Evolutionary conservation across 2,888 invertebrate species (phyloP).

Genomic region (Cataglyphis rosenhaueri): DNA sequence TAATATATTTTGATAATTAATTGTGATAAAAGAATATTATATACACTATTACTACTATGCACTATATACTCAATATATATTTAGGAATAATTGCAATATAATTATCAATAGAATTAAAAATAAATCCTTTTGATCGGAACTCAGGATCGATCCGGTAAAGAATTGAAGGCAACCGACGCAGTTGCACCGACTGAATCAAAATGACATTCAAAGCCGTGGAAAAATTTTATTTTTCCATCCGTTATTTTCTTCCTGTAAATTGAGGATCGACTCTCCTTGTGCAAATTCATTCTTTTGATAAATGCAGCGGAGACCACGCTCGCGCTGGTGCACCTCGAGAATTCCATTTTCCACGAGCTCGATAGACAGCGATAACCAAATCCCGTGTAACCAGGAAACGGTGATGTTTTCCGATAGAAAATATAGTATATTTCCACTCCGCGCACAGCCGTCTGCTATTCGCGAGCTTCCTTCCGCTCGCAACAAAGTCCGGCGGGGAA

Average conservation of each 20-base stretch:
- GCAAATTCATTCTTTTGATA: slow-evolving; percentile 56
- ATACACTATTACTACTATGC: too few relatives aligned
- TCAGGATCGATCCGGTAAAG: not conserved
- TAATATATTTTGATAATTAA: not conserved
- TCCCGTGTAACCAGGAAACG: slow-evolving; percentile 51
- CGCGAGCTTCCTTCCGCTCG: not conserved
- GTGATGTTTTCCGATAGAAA: slow-evolving; percentile 47
- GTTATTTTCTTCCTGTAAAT: slow-evolving; percentile 40
- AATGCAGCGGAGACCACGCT: slow-evolving; percentile 35
- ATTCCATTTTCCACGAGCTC: slow-evolving; percentile 46
- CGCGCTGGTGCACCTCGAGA: slow-evolving; percentile 15
- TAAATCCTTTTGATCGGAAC: not conserved
- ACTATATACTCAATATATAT: not conserved
- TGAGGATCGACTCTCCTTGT: slow-evolving; percentile 47
- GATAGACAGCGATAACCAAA: slow-evolving; percentile 51
- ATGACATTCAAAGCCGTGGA: slow-evolving; percentile 39
- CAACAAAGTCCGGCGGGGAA: slow-evolving; percentile 3
- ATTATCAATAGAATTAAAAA: not conserved
- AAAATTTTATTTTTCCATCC: slow-evolving; percentile 32
- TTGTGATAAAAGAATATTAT: not conserved
- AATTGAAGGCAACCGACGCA: not conserved
- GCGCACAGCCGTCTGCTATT: not conserved
- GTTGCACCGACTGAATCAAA: slow-evolving; percentile 19
- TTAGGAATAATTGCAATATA: not conserved
- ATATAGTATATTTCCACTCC: slow-evolving; percentile 13